Evolutionary conservation across 64 coral and sea anemone genomes (phyloP), one percentile per base, ranked within the genome.

Genomic region (Montipora efflorescens): DNA sequence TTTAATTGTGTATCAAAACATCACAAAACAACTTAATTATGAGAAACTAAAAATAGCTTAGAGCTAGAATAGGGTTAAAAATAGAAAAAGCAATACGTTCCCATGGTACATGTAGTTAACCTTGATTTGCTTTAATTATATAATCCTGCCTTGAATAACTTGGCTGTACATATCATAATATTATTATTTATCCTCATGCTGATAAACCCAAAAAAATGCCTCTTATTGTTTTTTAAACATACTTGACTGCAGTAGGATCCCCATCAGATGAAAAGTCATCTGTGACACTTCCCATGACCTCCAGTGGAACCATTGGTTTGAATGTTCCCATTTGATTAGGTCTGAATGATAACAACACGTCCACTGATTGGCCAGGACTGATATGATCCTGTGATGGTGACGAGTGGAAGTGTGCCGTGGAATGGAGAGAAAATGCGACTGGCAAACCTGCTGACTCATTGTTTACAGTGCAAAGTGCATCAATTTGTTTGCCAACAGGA

Each of bases 271-370:
- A 88, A 71, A 97, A 97, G 44, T 94, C 83, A 55, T 99, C 97
- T 1, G 77, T 66, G 18, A 96, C 77, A 44, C 77, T 80, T 21
- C 97, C 97, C 11, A 94, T 44, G 13, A 99, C 92, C 12, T 92
- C 95, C 15, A 99, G 20, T 15, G 90, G 84, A 48, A 99, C 88
- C 44, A 79, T 49, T 3, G 88, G 87, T 46, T 94, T 96, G 18
- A 99, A 99, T 15, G 84, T 85, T 11, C 97, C 97, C 87, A 99
- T 99, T 23, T 99, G 97, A 58, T 99, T 99, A 11, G 97, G 97
- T 69, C 90, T 93, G 79, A 99, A 99, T 14, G 92, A 92, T 1
- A 99, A 55, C 9, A 99, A 45, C 59, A 99, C 91, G 75, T 99
- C 97, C 15, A 88, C 12, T 9, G 97, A 99, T 44, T 96, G 77